A percentile compares a stretch with the other conserved stretches of the same genome.
Evolutionary conservation across 2,797 vertebrate genomes (phyloP).

Genomic region (Macrochelys suwanniensis): DNA sequence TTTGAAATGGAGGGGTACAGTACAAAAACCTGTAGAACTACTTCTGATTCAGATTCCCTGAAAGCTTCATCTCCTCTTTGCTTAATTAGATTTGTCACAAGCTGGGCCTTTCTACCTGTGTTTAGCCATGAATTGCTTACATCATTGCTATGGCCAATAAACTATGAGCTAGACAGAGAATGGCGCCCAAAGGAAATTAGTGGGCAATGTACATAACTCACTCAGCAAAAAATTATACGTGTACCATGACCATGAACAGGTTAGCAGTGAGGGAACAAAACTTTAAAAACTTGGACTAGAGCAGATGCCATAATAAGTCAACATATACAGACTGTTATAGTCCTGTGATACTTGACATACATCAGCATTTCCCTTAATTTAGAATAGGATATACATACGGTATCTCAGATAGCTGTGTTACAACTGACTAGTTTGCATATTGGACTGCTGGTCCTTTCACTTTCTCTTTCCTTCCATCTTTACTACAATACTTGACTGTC

Average conservation of each 20-base stretch:
- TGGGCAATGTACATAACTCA: not conserved
- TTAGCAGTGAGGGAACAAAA: not conserved
- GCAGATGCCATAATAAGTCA: not conserved
- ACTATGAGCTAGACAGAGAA: not conserved
- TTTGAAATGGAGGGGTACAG: not conserved
- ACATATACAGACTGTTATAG: not conserved
- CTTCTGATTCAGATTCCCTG: fast-evolving
- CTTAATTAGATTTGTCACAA: not conserved
- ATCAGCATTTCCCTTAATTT: constrained; percentile 44
- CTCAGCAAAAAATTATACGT: not conserved
- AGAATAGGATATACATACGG: constrained; percentile 3
- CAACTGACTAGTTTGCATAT: constrained; percentile 32
- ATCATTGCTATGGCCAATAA: not conserved
- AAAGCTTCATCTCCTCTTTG: not conserved
- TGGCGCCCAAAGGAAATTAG: not conserved
- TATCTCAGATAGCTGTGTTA: constrained; percentile 14
- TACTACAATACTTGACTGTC: not conserved
- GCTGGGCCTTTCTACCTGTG: not conserved
- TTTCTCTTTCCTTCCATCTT: constrained; percentile 36
- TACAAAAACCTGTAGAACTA: not conserved
- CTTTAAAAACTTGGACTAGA: not conserved
- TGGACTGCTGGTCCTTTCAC: constrained; percentile 17
- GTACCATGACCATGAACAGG: not conserved
- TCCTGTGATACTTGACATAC: not conserved
- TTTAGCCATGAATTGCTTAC: not conserved